These are phyloP conservation scores for Oncorhynchus mykiss DNA, from an alignment of 2,113 vertebrate genomes.

Conservation along the genomic window DNA sequence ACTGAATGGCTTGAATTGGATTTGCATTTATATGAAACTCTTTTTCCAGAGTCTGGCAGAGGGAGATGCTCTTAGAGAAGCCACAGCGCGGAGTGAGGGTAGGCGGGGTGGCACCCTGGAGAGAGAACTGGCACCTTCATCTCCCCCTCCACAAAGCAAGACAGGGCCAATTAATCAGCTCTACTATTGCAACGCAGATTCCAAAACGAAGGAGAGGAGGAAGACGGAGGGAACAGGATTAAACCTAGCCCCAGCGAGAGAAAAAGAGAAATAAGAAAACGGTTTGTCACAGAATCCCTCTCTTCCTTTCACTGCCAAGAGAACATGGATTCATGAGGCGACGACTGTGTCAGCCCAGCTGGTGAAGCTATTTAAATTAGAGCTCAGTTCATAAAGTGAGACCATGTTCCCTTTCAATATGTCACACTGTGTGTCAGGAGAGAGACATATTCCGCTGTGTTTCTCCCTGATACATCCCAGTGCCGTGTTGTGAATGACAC, in stretches of 20 bases:
- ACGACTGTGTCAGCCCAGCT: background rate
- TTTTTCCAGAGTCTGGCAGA: slow-evolving; percentile 8
- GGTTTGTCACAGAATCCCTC: background rate
- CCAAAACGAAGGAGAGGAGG: background rate
- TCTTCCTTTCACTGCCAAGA: background rate
- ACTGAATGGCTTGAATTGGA: slow-evolving; percentile 23
- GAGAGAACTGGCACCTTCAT: slow-evolving; percentile 32
- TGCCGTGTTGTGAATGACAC: too few species aligned
- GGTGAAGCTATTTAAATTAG: slow-evolving; percentile 15
- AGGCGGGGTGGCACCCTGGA: slow-evolving; percentile 17
- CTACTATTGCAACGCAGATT: slow-evolving; percentile 5
- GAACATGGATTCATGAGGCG: slow-evolving; percentile 4
- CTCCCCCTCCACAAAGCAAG: slow-evolving; percentile 14
- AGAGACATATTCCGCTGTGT: background rate
- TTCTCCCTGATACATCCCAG: slow-evolving; percentile 7
- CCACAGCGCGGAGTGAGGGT: background rate
- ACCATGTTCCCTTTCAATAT: background rate
- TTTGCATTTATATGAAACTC: slow-evolving; percentile 58
- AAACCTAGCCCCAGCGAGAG: too few species aligned
- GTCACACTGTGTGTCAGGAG: slow-evolving; percentile 16
- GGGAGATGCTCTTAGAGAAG: background rate
- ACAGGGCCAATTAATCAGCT: slow-evolving; percentile 24
- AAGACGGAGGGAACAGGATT: background rate
- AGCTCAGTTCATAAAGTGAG: background rate
- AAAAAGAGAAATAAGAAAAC: background rate